Conservation (phyloP, 2,888 invertebrate species). For the Eudasyphora cyanicolor region DNA sequence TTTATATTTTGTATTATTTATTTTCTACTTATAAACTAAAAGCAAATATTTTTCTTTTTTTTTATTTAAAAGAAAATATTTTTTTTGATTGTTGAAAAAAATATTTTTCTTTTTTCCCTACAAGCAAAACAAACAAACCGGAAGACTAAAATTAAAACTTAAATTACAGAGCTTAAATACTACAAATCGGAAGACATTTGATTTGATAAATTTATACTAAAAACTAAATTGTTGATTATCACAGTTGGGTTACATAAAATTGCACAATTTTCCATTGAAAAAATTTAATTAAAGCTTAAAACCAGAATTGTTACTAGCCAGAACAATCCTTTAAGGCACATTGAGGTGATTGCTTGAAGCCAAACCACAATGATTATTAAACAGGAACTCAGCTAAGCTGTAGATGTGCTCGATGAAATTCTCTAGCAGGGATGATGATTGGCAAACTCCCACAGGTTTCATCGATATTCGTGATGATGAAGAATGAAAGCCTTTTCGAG, state of each 20-base stretch:
- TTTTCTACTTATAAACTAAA: neutral
- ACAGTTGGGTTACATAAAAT: conserved; percentile 40
- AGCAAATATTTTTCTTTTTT: neutral
- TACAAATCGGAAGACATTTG: conserved; percentile 42
- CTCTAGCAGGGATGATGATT: too few relatives aligned
- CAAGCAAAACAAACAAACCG: conserved; percentile 68
- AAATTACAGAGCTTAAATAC: conserved; percentile 18
- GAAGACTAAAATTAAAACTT: conserved; percentile 66
- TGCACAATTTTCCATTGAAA: neutral
- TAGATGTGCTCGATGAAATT: neutral
- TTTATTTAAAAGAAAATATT: neutral
- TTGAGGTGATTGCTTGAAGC: neutral
- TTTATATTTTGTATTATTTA: conserved; percentile 14
- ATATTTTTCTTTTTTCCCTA: conserved; percentile 47
- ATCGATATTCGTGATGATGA: neutral
- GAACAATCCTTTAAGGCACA: neutral
- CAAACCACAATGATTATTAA: conserved; percentile 2
- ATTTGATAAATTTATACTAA: neutral
- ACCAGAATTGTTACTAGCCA: neutral
- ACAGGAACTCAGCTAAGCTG: neutral
- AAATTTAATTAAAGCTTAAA: conserved; percentile 12
- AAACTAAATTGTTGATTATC: conserved; percentile 34
- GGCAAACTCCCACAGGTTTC: conserved; percentile 16
- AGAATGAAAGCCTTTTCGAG: conserved; percentile 16
- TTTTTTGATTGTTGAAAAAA: neutral